phyloP scores from a whole-genome alignment of 2,888 invertebrate genomes.

The Hemaris fuciformis region DNA sequence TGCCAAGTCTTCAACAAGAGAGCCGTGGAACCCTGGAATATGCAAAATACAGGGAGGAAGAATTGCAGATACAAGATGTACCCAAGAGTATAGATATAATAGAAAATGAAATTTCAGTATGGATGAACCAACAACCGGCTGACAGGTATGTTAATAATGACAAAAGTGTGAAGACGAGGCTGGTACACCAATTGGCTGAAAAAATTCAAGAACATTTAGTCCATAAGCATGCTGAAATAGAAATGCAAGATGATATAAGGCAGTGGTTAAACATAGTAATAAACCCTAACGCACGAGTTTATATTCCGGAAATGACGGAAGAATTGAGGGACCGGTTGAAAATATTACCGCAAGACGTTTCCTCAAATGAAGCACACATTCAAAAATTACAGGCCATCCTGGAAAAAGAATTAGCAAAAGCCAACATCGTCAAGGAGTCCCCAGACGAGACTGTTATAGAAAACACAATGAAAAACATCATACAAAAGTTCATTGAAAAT shows the following conservation, averaged over 20 bases:
- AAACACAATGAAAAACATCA: conserved; percentile 44
- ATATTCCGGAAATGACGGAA: conserved; percentile 35
- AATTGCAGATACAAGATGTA: conserved; percentile 12
- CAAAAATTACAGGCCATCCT: conserved; percentile 21
- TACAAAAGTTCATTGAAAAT: conserved; percentile 49
- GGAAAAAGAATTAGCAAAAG: conserved; percentile 14
- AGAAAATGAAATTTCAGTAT: conserved; percentile 54
- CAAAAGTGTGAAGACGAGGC: conserved; percentile 27
- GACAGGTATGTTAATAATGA: conserved; percentile 35
- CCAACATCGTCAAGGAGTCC: neutral
- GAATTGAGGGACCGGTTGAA: conserved; percentile 39
- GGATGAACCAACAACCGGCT: conserved; percentile 52
- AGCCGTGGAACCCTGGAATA: conserved; percentile 42
- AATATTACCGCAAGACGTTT: conserved; percentile 40
- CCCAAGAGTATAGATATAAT: conserved; percentile 41
- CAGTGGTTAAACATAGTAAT: conserved; percentile 43
- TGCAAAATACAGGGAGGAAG: conserved; percentile 27
- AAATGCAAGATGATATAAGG: conserved; percentile 36
- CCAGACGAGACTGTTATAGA: conserved; percentile 25
- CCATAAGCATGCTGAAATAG: conserved; percentile 31
- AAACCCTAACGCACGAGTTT: conserved; percentile 31
- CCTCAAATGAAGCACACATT: conserved; percentile 29
- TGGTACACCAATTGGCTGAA: conserved; percentile 44
- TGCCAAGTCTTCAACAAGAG: conserved; percentile 43
- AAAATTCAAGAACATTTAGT: conserved; percentile 34